Evolutionary conservation across 2,888 invertebrate species (phyloP).

Genomic region (Cyclophora albipunctata): DNA sequence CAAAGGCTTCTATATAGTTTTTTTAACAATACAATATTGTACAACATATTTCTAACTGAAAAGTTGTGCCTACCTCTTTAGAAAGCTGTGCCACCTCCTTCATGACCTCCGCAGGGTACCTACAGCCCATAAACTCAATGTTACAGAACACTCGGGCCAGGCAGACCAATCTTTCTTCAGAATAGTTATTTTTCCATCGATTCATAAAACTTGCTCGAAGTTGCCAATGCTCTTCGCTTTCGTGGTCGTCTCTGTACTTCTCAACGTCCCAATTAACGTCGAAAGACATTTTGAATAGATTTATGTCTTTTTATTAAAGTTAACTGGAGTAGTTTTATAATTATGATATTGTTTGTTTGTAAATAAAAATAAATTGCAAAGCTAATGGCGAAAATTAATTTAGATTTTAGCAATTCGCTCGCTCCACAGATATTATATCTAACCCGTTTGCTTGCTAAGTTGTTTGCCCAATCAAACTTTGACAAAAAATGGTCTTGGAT

Average conservation of each 20-base stretch:
- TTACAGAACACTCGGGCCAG: constrained; percentile 79
- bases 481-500: no score
- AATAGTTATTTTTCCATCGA: constrained; percentile 80
- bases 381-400: no score
- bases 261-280: constrained; percentile 81
- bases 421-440: no score
- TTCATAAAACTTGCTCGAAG: constrained; percentile 86
- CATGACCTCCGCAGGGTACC: constrained; percentile 77
- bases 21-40: no score
- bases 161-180: constrained; percentile 75
- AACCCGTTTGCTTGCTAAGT: no score
- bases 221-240: constrained; percentile 93
- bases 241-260: constrained; percentile 83
- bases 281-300: constrained; percentile 32
- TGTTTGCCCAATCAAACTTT: no score
- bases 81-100: constrained; percentile 66
- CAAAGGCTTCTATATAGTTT: no score
- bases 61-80: constrained; percentile 57
- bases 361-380: no score
- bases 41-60: no score
- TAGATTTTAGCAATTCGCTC: no score
- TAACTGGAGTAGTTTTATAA: no score
- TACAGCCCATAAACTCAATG: constrained; percentile 78
- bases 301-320: background rate
- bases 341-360: no score